These are phyloP conservation scores for Acanthiza pusilla DNA, from an alignment of 2,797 vertebrate genomes.

Conservation along the genomic window DNA sequence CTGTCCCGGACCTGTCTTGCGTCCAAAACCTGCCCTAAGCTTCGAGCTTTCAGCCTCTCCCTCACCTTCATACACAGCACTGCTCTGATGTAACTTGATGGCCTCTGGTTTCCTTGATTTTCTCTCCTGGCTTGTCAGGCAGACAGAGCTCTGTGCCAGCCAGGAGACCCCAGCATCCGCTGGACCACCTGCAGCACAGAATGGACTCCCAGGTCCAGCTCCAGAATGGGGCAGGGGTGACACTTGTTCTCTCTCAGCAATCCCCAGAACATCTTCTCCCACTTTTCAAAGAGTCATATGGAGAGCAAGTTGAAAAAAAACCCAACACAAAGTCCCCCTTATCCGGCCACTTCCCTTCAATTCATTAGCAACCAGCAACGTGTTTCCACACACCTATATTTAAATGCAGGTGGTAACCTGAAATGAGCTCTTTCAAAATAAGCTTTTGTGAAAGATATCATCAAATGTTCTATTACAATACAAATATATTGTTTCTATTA, in stretches of 20 bases:
- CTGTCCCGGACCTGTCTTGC: not conserved
- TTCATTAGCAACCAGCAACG: not conserved
- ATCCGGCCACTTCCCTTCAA: not conserved
- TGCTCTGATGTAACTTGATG: not conserved
- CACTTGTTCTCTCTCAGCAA: not conserved
- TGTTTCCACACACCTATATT: not conserved
- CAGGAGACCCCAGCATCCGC: rapidly evolving
- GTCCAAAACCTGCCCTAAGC: not conserved
- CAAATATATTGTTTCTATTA: not conserved
- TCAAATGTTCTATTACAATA: not conserved
- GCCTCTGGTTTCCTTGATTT: not conserved
- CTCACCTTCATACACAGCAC: not conserved
- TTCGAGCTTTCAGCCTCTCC: not conserved
- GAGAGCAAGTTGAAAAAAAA: not conserved
- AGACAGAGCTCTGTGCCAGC: not conserved
- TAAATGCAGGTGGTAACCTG: not conserved
- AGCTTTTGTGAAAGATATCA: not conserved
- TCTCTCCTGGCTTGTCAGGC: not conserved
- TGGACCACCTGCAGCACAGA: rapidly evolving
- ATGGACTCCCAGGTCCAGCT: rapidly evolving
- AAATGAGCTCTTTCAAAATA: not conserved
- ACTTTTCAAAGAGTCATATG: not conserved
- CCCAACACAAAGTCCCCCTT: not conserved
- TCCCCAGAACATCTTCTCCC: not conserved
- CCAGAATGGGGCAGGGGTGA: rapidly evolving